A percentile compares a stretch with the other conserved stretches of the same genome.
phyloP scores from a whole-genome alignment of 1,140 invertebrate genomes.

The Drosophila guanche region DNA sequence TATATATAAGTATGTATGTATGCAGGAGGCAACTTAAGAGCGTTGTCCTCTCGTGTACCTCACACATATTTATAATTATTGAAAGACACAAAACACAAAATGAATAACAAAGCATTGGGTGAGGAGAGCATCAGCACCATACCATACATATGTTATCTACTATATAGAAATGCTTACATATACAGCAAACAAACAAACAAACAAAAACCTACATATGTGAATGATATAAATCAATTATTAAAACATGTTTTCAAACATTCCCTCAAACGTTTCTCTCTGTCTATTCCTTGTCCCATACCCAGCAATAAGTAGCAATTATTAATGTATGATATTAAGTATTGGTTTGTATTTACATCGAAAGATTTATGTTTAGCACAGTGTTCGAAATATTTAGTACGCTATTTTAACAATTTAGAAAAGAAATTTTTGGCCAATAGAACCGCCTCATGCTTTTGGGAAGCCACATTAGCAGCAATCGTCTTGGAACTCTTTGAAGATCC shows the following conservation, averaged over 20 bases:
- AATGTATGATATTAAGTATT: slow-evolving; percentile 12
- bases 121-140: slow-evolving; percentile 39
- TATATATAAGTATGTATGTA: slow-evolving; percentile 22
- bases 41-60: background rate
- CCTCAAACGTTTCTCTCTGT: slow-evolving; percentile 22
- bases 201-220: slow-evolving; percentile 36
- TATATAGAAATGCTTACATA: slow-evolving; percentile 48
- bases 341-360: slow-evolving; percentile 6
- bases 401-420: no score
- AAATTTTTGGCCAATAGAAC: no score
- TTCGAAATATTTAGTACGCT: no score
- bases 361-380: no score
- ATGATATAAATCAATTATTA: slow-evolving; percentile 57
- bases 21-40: slow-evolving; percentile 11
- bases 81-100: slow-evolving; percentile 30
- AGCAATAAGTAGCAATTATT: background rate
- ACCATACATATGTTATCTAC: slow-evolving; percentile 43
- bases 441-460: no score
- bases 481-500: no score
- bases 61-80: slow-evolving; percentile 43
- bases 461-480: no score
- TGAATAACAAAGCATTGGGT: slow-evolving; percentile 17
- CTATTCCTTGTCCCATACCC: background rate
- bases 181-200: slow-evolving; percentile 13
- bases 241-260: slow-evolving; percentile 61